Evolutionary conservation across 2,888 invertebrate genomes (phyloP), one percentile per base, ranked within the genome.

Genomic region (Athalia cordata): DNA sequence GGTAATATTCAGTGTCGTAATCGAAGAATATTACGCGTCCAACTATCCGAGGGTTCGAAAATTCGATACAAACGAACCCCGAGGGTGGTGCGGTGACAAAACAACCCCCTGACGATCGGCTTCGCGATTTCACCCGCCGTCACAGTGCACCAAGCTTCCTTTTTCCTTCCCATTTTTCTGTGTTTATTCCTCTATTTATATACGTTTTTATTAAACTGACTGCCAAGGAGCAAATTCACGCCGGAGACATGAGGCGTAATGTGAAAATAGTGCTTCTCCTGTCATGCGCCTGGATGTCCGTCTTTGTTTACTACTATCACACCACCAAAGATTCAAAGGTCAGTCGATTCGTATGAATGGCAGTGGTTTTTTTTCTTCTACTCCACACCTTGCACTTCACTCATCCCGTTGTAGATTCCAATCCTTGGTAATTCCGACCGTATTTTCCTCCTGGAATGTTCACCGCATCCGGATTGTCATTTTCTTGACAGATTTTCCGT

Each of bases 241-340:
- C 66, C 43, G 52, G 29, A 55, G 86, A 85, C 84, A 93, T 93
- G 93, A 91, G 93, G 88, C 92, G 93, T 82, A 93, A 93, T 90
- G 91, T 93, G 83, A 93, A 93, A 90, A 91, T 93, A 86, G 90
- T 93, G 85, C 89, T 93, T 83, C 89, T 93, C 81, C 92, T 93
- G 86, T 93, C 93, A 83, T 91, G 92, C 89, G 92, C 92, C 83
- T 93, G 93, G 93, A 93, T 93, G 92, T 93, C 93, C 89, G 93
- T 92, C 84, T 92, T 93, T 87, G 91, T 93, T 90, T 93, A 93
- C 90, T 93, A 93, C 87, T 91, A 93, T 81, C 93, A 93, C 88
- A 91, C 92, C 78, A 91, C 92, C 81, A 90, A 91, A 83, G 92
- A 92, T 83, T 90, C 89, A 80, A 93, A 93, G 92, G 93, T 93